phyloP scores from a whole-genome alignment of 1,140 invertebrate species.

The Bombus sylvicola region DNA sequence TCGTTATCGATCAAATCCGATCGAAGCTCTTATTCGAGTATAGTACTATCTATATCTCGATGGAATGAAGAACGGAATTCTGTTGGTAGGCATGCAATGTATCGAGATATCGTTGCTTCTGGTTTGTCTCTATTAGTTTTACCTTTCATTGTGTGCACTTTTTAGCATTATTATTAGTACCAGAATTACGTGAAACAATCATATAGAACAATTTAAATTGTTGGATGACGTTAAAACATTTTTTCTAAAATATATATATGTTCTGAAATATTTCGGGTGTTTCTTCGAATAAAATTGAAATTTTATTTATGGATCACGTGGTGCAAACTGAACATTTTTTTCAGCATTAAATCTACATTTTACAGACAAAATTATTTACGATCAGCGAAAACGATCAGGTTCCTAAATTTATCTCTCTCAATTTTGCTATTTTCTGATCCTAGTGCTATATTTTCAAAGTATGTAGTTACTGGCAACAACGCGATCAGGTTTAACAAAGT shows the following conservation, averaged over 20 bases:
- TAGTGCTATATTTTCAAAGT: background rate
- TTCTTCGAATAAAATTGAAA: background rate
- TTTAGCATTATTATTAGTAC: too few relatives aligned
- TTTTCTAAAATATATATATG: too few relatives aligned
- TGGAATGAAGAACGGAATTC: slow-evolving; percentile 29
- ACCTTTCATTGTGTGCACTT: background rate
- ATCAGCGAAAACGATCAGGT: background rate
- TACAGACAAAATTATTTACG: background rate
- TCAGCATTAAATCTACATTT: background rate
- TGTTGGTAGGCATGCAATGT: background rate
- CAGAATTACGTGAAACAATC: too few relatives aligned
- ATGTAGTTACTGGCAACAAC: background rate
- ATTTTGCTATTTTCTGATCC: background rate
- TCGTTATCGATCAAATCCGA: slow-evolving; percentile 49
- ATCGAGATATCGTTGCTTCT: background rate
- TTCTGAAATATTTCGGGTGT: background rate
- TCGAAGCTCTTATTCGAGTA: slow-evolving; percentile 29
- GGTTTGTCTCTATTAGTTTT: slow-evolving; percentile 13
- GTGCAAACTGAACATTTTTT: background rate
- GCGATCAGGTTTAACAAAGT: background rate
- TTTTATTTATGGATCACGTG: background rate
- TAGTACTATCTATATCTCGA: slow-evolving; percentile 1
- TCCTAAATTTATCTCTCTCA: background rate
- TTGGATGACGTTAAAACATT: too few relatives aligned
- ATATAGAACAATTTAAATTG: too few relatives aligned